Evolutionary conservation across 2,113 vertebrate genomes (phyloP).

Genomic region (Manacus vitellinus): DNA sequence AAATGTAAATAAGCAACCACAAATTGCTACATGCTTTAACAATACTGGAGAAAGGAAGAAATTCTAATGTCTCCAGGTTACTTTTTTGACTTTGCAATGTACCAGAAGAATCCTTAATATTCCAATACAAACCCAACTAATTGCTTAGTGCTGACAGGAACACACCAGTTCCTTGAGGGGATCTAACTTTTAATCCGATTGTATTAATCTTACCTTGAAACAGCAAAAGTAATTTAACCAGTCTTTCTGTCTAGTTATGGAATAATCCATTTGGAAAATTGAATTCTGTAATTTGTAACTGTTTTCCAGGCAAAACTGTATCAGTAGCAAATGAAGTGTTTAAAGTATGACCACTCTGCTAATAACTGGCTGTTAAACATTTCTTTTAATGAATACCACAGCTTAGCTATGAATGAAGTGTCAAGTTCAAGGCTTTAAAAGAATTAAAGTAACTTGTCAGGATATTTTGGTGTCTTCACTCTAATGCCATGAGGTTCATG

Average conservation of each 20-base stretch:
- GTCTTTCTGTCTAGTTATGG: slow-evolving; percentile 48
- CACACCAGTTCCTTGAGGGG: background rate
- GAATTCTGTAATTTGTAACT: slow-evolving; percentile 60
- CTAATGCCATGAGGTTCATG: background rate
- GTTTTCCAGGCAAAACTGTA: slow-evolving; percentile 60
- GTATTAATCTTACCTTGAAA: slow-evolving; percentile 53
- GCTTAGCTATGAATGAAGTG: background rate
- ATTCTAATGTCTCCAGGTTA: slow-evolving; percentile 25
- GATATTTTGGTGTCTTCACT: background rate
- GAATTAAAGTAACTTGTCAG: background rate
- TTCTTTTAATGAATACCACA: slow-evolving; percentile 15
- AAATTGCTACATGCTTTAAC: background rate
- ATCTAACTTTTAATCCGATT: slow-evolving; percentile 18
- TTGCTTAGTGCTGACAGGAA: slow-evolving; percentile 4
- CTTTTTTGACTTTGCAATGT: background rate
- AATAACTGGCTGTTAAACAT: slow-evolving; percentile 36
- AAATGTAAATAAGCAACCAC: slow-evolving; percentile 58
- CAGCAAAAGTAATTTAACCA: slow-evolving; percentile 46
- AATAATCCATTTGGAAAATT: slow-evolving; percentile 74
- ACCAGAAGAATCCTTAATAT: background rate
- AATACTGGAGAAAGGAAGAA: background rate
- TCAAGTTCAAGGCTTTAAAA: background rate
- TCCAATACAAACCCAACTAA: background rate
- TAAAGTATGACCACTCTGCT: slow-evolving; percentile 45
- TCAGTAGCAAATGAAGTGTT: slow-evolving; percentile 30